Evolutionary conservation across 2,888 invertebrate genomes (phyloP), one percentile per base, ranked within the genome.

Genomic region (Silvanus unidentatus): DNA sequence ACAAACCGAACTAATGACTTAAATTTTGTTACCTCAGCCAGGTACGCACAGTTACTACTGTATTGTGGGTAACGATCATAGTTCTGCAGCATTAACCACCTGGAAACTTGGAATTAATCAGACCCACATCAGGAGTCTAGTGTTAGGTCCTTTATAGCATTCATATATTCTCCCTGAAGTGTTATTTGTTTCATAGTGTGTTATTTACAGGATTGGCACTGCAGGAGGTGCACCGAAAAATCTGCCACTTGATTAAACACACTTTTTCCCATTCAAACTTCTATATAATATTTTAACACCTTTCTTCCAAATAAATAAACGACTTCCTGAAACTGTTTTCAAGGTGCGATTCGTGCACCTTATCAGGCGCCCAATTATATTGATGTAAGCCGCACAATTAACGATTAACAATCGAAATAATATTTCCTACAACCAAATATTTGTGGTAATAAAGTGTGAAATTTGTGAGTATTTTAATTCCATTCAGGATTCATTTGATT

Each of bases 41-140:
- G 55, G 55, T 58, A 60, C 59, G 59, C 61, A 62, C 61, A 60
- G 57, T 60, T 62, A 52, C 53, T 47, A 49, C 55, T 54, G 56
- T 57, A 60, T 57, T 60, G 51, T 50, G 55, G 58, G 50, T 64
- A 62, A 63, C 57, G 58, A 58, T 57, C 64, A 63, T 64, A 63
- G 63, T 64, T 64, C 58, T 50, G 50, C 52, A 49, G 59, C 63
- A 60, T 59, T 61, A 62, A 55, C 52, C 59, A 58, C 59, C 58
- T 54, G 55, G 55, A 58, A 58, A 53, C 50, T 58, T 52, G 50
- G 50, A 59, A 65, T 65, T 64, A 65, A 63, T 64, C 63, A 63
- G 58, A 63, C 63, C 63, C 62, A 60, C 61, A 58, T 63, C 59
- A 57, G 47, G 44, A 40, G 40, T 44, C 50, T 48, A 22, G 4